Conservation (phyloP, 2,797 vertebrate genomes). For the Leptatherina wallacei region DNA sequence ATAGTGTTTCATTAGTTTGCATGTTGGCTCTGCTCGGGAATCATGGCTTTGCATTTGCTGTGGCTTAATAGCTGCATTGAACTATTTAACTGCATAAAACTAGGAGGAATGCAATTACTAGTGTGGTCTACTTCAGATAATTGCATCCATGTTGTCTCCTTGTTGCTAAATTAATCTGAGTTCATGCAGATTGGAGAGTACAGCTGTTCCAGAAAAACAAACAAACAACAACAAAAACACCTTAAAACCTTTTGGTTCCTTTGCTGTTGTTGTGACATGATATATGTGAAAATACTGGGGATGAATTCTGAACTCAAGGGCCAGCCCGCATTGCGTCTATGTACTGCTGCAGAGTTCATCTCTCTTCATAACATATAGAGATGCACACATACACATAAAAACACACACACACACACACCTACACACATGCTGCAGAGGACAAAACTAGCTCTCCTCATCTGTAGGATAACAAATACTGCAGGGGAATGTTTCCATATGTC, state of each 20-base stretch:
- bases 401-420: slow-evolving; percentile 11
- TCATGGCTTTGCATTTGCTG: slow-evolving; percentile 25
- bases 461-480: slow-evolving; percentile 45
- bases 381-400: slow-evolving; percentile 28
- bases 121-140: slow-evolving; percentile 25
- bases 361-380: slow-evolving; percentile 65
- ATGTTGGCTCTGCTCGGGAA: slow-evolving; percentile 14
- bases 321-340: slow-evolving; percentile 56
- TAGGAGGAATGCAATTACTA: slow-evolving; percentile 19
- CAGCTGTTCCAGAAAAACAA: background rate
- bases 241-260: slow-evolving; percentile 6
- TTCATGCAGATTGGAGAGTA: slow-evolving; percentile 17
- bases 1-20: slow-evolving; percentile 47
- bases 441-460: slow-evolving; percentile 25
- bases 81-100: slow-evolving; percentile 36
- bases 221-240: background rate
- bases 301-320: slow-evolving; percentile 45
- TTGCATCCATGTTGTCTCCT: slow-evolving; percentile 26
- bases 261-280: slow-evolving; percentile 47
- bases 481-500: slow-evolving; percentile 35
- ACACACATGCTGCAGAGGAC: slow-evolving; percentile 49
- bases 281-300: slow-evolving; percentile 40
- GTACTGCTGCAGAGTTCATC: slow-evolving; percentile 64
- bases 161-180: slow-evolving; percentile 22
- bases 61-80: slow-evolving; percentile 18